phyloP scores from a whole-genome alignment of 2,113 vertebrate species.

The Epinephelus fuscoguttatus region DNA sequence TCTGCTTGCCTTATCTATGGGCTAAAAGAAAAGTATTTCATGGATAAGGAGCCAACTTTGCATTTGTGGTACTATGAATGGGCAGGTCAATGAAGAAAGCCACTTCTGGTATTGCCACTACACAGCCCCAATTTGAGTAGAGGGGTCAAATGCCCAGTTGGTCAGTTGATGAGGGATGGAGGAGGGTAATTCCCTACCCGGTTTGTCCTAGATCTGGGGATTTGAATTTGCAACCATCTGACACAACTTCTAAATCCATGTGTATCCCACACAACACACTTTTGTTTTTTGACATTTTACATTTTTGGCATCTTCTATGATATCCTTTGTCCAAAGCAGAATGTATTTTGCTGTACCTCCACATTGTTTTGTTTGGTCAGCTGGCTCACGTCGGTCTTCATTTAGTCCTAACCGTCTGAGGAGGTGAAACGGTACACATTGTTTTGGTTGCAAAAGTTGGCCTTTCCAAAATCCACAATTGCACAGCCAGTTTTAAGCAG shows the following conservation, averaged over 20 bases:
- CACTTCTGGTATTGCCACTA: slow-evolving; percentile 16
- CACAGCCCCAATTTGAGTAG: slow-evolving; percentile 3
- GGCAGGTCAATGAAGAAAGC: background rate
- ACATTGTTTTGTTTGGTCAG: slow-evolving; percentile 37
- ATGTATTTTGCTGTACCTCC: background rate
- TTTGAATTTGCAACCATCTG: slow-evolving; percentile 8
- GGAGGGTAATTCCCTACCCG: slow-evolving; percentile 19
- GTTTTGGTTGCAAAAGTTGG: slow-evolving; percentile 54
- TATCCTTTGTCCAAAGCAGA: background rate
- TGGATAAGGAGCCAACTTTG: background rate
- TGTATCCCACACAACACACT: background rate
- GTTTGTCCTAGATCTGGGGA: slow-evolving; percentile 29
- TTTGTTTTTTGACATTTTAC: background rate
- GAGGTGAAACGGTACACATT: slow-evolving; percentile 28
- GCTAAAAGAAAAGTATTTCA: background rate
- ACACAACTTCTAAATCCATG: slow-evolving; percentile 5
- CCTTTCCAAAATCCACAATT: slow-evolving; percentile 35
- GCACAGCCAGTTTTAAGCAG: slow-evolving; percentile 44
- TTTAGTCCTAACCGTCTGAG: slow-evolving; percentile 35
- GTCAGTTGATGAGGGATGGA: slow-evolving; percentile 40
- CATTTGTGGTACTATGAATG: background rate
- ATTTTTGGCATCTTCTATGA: slow-evolving; percentile 8
- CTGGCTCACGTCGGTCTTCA: slow-evolving; percentile 20
- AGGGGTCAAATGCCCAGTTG: slow-evolving; percentile 42
- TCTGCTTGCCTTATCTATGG: background rate